Base-by-base conservation (phyloP, 1,140 invertebrate species). In the Micrasema longulum region DNA sequence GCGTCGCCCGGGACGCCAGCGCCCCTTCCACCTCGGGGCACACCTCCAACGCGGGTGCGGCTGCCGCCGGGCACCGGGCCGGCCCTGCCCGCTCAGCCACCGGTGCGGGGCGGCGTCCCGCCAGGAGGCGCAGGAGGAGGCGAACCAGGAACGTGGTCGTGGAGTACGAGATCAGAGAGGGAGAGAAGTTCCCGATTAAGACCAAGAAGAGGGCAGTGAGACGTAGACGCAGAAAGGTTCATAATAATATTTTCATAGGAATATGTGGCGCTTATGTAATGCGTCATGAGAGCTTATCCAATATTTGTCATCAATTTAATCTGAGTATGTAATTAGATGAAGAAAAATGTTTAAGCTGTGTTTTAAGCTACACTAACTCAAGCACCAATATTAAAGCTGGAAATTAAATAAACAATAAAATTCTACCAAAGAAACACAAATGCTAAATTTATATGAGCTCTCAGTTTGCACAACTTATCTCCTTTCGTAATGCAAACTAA, bases 171-270 rank as follows among this genome's bases (percentile, higher is more conserved):
- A 75, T 87, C 55, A 76, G 87, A 76, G 82, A 84, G 55, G 84
- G 87, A 78, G 84, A 87, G 26, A 88, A 88, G 77, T 85, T 87
- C 76, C 84, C 86, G 0, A 74, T 87, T 7, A 87, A 85, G 72
- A 86, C 83, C 12, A 81, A 72, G 36, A 80, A 76, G 7, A 80
- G 77, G 48, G 78, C 78, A 76, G 78, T 86, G 9, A 84, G 83
- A 52, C 83, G 80, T 50, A 76, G 83, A 5, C 82, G 83, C 20
- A 80, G 77, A 71, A 82, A 82, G 77, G 83, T 82, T 10, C 14
- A 20, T 48, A 3, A 48, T n/a, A n/a, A 5, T 16, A 48, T 48
- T 48, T 31, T 4, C 16, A 48, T 48, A 14, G 10, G 16, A 0
- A 14, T 45, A 45, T 45, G n/a, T n/a, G n/a, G n/a, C n/a, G 26